These are phyloP conservation scores for Lutraria rhynchaena DNA, from an alignment of 1,140 invertebrate species.

Conservation along the genomic window DNA sequence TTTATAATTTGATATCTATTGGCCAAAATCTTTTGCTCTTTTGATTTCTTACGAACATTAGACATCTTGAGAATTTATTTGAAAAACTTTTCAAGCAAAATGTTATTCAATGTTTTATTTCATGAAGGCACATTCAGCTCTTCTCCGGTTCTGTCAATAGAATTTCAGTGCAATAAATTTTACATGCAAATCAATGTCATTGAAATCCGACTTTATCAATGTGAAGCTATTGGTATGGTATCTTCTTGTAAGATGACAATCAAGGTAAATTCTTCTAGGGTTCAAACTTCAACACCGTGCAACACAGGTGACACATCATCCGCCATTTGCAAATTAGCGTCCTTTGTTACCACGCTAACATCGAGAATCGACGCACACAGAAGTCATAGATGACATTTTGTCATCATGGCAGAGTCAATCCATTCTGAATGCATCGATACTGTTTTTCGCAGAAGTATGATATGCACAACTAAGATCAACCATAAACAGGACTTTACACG, in stretches of 20 bases:
- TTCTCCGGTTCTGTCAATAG: neutral
- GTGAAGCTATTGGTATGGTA: neutral
- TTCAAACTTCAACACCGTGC: too few relatives aligned
- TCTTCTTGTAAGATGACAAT: neutral
- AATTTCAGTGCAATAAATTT: neutral
- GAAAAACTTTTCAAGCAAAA: too few relatives aligned
- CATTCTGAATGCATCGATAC: neutral
- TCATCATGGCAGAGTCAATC: neutral
- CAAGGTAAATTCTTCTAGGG: slow-evolving; percentile 3
- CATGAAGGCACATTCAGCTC: neutral
- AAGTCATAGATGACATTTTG: neutral
- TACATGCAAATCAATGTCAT: neutral
- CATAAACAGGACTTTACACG: slow-evolving; percentile 49
- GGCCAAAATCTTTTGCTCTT: slow-evolving; percentile 71
- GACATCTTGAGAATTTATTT: slow-evolving; percentile 4
- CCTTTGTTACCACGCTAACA: slow-evolving; percentile 61
- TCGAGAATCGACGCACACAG: neutral
- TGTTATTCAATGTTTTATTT: too few relatives aligned
- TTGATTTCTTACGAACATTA: slow-evolving; percentile 60
- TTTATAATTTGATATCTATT: slow-evolving; percentile 80
- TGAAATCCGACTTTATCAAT: neutral
- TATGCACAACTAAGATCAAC: neutral
- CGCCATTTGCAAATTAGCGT: slow-evolving; percentile 66
- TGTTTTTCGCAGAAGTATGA: neutral
- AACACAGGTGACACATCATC: neutral